Conservation (phyloP, 2,113 vertebrate species). For the Rhea americana region DNA sequence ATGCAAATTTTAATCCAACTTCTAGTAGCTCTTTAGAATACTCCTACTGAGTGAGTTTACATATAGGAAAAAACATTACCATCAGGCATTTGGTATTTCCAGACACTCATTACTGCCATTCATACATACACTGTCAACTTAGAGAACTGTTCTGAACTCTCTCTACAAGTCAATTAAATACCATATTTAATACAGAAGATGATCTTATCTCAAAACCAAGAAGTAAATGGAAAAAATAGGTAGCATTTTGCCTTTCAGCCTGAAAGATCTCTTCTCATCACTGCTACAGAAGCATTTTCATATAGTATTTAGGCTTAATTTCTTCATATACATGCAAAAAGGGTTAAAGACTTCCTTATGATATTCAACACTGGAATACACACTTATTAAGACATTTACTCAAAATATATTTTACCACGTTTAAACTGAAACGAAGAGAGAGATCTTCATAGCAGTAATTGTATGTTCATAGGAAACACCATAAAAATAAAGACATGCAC, state of each 20-base stretch:
- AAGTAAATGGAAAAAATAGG: constrained; percentile 13
- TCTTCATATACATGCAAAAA: neutral
- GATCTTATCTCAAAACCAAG: constrained; percentile 32
- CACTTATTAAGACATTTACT: neutral
- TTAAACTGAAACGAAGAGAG: neutral
- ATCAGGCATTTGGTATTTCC: neutral
- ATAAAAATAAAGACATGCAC: neutral
- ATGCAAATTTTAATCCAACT: constrained; percentile 24
- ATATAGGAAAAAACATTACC: neutral
- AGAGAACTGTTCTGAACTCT: neutral
- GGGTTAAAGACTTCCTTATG: neutral
- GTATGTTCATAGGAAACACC: neutral
- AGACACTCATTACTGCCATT: neutral
- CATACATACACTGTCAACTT: neutral
- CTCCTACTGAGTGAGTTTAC: neutral
- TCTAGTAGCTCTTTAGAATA: constrained; percentile 18
- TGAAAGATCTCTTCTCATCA: neutral
- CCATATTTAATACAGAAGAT: constrained; percentile 40
- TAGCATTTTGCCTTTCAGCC: neutral
- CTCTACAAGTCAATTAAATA: constrained; percentile 12
- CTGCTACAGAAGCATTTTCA: neutral
- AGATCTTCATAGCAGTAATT: neutral
- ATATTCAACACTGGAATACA: neutral
- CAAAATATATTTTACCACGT: neutral
- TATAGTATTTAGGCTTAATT: neutral